These are phyloP conservation scores for Psophia crepitans DNA, from an alignment of 2,113 vertebrate species.

Conservation along the genomic window DNA sequence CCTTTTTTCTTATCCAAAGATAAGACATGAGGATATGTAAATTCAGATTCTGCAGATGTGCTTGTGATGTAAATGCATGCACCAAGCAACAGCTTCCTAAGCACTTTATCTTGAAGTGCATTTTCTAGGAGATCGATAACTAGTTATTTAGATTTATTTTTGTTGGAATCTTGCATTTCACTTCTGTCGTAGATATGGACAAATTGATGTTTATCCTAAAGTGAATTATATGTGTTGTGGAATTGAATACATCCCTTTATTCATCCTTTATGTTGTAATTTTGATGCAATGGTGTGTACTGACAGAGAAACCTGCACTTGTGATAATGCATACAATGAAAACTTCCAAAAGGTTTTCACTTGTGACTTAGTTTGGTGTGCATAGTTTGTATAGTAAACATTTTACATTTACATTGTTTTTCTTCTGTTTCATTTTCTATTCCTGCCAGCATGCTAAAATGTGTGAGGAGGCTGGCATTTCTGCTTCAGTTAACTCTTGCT, in stretches of 20 bases:
- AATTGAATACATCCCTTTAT: background rate
- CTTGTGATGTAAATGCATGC: background rate
- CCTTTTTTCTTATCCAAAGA: background rate
- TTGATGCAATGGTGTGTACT: no score
- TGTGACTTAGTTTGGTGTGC: background rate
- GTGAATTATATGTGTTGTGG: background rate
- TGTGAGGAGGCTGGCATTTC: background rate
- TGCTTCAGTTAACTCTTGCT: background rate
- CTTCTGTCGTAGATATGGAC: background rate
- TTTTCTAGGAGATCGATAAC: background rate
- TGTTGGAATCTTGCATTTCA: background rate
- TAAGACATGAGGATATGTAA: background rate
- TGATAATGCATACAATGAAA: background rate
- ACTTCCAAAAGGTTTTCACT: background rate
- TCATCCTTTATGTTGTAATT: no score
- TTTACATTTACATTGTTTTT: background rate
- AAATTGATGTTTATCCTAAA: background rate
- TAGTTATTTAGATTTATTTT: background rate
- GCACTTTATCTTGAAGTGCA: background rate
- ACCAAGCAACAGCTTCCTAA: background rate
- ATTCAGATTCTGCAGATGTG: background rate
- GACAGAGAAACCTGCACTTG: background rate
- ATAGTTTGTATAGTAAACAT: background rate
- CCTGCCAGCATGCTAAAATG: background rate
- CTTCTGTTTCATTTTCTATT: background rate